Evolutionary conservation across 2,888 invertebrate species (phyloP).

Genomic region (Synanthedon andrenaeformis): DNA sequence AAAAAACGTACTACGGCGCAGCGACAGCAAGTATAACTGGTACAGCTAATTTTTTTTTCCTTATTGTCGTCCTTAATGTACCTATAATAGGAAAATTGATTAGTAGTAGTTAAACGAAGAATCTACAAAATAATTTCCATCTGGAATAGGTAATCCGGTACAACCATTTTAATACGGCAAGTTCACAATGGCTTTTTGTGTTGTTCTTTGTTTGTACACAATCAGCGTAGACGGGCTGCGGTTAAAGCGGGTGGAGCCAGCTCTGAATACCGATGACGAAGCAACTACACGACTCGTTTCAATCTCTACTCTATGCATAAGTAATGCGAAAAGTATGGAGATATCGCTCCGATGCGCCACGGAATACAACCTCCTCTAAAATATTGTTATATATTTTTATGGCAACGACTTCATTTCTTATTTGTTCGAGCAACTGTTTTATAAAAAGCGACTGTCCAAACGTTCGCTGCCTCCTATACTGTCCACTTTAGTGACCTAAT

Average conservation of each 20-base stretch:
- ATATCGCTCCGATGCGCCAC: constrained; percentile 36
- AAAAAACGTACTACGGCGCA: too few species aligned
- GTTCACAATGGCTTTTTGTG: constrained; percentile 16
- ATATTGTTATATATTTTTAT: constrained; percentile 61
- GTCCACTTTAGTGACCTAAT: too few species aligned
- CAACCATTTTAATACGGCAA: constrained; percentile 8
- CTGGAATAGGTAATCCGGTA: background rate
- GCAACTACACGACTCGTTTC: constrained; percentile 59
- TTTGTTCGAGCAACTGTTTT: constrained; percentile 25
- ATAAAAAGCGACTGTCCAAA: background rate
- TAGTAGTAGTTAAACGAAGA: too few species aligned
- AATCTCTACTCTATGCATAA: constrained; percentile 69
- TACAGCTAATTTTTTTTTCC: too few species aligned
- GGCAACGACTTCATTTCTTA: constrained; percentile 45
- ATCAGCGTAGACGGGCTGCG: constrained; percentile 50
- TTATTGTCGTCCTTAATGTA: too few species aligned
- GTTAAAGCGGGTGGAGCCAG: constrained; percentile 45
- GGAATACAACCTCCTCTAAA: constrained; percentile 49
- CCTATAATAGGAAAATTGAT: too few species aligned
- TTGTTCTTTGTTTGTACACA: constrained; percentile 52
- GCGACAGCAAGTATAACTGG: too few species aligned
- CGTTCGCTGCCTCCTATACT: too few species aligned
- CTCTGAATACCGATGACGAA: constrained; percentile 62
- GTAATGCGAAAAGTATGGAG: constrained; percentile 68
- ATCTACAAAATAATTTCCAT: background rate